Evolutionary conservation across 1,140 invertebrate species (phyloP), one percentile per base, ranked within the genome.

Genomic region (Cotesia glomerata): DNA sequence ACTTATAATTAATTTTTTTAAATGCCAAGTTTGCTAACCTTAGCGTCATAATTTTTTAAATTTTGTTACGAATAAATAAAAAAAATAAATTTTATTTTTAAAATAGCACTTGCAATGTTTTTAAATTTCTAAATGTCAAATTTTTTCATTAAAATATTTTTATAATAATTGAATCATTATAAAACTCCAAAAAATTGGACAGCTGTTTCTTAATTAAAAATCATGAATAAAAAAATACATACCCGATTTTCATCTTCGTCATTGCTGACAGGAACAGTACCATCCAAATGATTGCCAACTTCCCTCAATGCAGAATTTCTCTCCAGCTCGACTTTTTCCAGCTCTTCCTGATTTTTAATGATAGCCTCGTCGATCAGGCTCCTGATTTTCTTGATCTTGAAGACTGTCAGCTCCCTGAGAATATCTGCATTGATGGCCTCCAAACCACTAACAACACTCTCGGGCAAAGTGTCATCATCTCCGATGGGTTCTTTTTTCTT

Each of bases 261-360:
- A 85, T 99, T 93, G 84, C 95, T 96, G 35, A 99, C 91, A 11
- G 96, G 95, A 5, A 98, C 97, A 13, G 95, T 95, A 1, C 92
- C 90, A 80, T 99, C 98, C 8, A 99, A 85, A 81, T 96, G 91
- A 88, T 99, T 99, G 1, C 97, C 97, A 13, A 99, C 93, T 89
- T 98, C 96, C 71, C 92, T 90, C 1, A 99, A 87, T 0, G 95
- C 91, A 59, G 89, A 89, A 83, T 96, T 97, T 61, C 98, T 90
- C 18, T 92, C 89, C 45, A 89, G 89, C 81, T 98, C 97, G 3
- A 91, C 90, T 62, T 89, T 82, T 2, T 91, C 79, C 36, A 98
- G 81, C 8, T 90, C 88, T 71, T 92, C 89, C 65, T 91, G 93
- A 83, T 94, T 96, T 77, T 91, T 90, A 63, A 84, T 87, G 75